Evolutionary conservation across 2,888 invertebrate species (phyloP).

Genomic region (Leucophenga montana): DNA sequence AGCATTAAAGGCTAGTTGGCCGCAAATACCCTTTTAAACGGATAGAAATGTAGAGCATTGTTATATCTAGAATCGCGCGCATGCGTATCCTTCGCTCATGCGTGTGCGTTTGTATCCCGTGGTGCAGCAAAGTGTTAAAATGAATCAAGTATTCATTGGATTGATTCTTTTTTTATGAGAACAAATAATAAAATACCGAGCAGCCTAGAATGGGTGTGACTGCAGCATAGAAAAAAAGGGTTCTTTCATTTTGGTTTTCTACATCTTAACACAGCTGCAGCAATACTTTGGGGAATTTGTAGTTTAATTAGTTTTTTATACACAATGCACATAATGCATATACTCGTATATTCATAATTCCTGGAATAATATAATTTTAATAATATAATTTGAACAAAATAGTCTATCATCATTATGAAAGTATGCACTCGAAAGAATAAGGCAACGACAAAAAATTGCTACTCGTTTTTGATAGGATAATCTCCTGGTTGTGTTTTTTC

Average conservation of each 20-base stretch:
- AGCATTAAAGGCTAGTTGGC: background rate
- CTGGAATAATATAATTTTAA: constrained; percentile 4
- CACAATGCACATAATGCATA: background rate
- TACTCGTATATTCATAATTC: background rate
- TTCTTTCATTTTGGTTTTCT: constrained; percentile 6
- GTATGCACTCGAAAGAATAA: too few species aligned
- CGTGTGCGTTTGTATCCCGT: constrained; percentile 8
- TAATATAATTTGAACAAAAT: too few species aligned
- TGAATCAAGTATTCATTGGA: too few species aligned
- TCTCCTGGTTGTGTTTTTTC: too few species aligned
- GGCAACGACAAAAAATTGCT: too few species aligned
- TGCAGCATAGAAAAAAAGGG: constrained; percentile 29
- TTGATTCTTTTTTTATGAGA: too few species aligned
- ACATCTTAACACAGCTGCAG: constrained; percentile 22
- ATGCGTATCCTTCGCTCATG: background rate
- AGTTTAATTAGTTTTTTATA: constrained; percentile 26
- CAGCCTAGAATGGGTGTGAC: constrained; percentile 34
- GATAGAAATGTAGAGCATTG: too few species aligned
- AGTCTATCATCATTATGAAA: too few species aligned
- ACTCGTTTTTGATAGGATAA: too few species aligned
- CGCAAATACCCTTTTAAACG: constrained; percentile 2
- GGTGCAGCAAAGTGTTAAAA: background rate
- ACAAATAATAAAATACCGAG: background rate
- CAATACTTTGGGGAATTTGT: constrained; percentile 14
- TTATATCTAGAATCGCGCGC: too few species aligned